phyloP scores from a whole-genome alignment of 2,797 vertebrate species.

The Cyclopterus lumpus region DNA sequence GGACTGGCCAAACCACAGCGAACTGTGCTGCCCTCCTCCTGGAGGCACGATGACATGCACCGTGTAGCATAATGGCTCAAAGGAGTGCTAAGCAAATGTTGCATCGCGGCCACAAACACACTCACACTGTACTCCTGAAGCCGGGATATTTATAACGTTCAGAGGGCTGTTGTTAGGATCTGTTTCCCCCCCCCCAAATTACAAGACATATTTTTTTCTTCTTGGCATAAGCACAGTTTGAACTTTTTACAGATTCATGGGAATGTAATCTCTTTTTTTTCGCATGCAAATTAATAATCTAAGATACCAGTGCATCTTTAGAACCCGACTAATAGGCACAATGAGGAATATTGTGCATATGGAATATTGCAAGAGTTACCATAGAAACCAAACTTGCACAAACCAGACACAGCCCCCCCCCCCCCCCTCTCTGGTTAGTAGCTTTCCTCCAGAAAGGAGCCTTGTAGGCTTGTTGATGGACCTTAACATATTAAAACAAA shows the following conservation, averaged over 20 bases:
- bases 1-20: constrained; percentile 54
- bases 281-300: neutral
- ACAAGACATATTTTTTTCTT: neutral
- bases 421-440: too few relatives aligned
- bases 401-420: too few relatives aligned
- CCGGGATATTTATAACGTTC: neutral
- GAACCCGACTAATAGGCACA: too few relatives aligned
- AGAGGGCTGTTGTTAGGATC: neutral
- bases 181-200: neutral
- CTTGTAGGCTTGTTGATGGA: neutral
- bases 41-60: constrained; percentile 47
- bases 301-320: neutral
- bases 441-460: too few relatives aligned
- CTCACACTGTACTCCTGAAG: constrained; percentile 6
- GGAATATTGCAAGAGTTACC: neutral
- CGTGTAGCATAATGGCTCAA: constrained; percentile 43
- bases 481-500: neutral
- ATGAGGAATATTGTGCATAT: neutral
- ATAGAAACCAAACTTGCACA: too few relatives aligned
- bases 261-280: neutral
- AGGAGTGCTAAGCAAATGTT: constrained; percentile 47
- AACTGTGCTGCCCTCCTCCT: constrained; percentile 46
- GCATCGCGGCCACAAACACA: constrained; percentile 20
- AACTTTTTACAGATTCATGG: neutral
- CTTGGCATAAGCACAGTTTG: neutral